phyloP scores from a whole-genome alignment of 1,140 invertebrate species.

The Hylaeus anthracinus region DNA sequence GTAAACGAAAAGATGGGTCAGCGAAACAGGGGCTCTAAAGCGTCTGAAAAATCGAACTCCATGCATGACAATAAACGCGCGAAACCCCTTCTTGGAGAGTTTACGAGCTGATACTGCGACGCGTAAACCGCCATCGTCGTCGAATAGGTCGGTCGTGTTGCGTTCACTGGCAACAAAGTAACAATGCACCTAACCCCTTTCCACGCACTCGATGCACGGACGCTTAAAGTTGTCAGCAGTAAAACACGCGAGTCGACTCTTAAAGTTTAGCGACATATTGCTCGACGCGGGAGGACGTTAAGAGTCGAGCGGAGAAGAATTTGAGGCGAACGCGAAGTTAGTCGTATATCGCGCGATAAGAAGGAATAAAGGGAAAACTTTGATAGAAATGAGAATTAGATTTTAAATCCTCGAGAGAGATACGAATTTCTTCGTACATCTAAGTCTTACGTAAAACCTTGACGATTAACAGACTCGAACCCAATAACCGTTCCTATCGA shows the following conservation, averaged over 20 bases:
- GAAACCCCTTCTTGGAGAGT: constrained; percentile 3
- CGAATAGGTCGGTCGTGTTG: constrained; percentile 7
- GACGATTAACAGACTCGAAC: constrained; percentile 5
- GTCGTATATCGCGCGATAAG: constrained; percentile 13
- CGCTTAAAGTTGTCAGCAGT: constrained; percentile 12
- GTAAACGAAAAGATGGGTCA: constrained; percentile 29
- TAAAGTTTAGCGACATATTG: constrained; percentile 32
- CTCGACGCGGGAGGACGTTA: background rate
- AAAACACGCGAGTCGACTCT: constrained; percentile 18
- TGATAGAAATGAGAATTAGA: too few species aligned
- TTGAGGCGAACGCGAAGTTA: constrained; percentile 16
- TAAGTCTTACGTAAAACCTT: too few species aligned
- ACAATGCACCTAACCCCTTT: constrained; percentile 9
- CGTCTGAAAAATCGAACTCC: constrained; percentile 31
- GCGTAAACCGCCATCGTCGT: background rate
- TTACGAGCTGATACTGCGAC: constrained; percentile 15
- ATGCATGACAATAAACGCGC: constrained; percentile 23
- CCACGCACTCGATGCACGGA: background rate
- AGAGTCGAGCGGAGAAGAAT: background rate
- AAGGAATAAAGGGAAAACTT: constrained; percentile 6
- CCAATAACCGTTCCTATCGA: background rate
- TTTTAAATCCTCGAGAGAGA: too few species aligned
- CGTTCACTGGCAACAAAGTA: background rate
- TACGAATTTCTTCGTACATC: background rate
- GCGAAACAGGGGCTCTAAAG: constrained; percentile 17